Conservation (phyloP, 2,888 invertebrate species). For the Carcina quercana region DNA sequence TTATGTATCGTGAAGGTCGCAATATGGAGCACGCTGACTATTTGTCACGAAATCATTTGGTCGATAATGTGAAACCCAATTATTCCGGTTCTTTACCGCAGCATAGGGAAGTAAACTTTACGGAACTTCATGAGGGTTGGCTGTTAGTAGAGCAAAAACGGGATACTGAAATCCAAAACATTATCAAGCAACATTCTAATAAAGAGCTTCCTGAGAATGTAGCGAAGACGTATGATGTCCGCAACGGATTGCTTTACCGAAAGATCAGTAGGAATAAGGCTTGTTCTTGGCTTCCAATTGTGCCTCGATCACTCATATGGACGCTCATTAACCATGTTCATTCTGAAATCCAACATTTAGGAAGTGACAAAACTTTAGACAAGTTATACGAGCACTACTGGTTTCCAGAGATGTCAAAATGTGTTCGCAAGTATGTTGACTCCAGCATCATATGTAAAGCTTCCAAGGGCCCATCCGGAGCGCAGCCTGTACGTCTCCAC, state of each 20-base stretch:
- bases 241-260: too few relatives aligned
- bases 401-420: slow-evolving; percentile 26
- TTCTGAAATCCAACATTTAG: background rate
- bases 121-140: slow-evolving; percentile 3
- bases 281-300: too few relatives aligned
- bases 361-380: slow-evolving; percentile 4
- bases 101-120: too few relatives aligned
- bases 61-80: slow-evolving; percentile 1
- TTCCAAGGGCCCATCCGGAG: slow-evolving; percentile 24
- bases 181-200: too few relatives aligned
- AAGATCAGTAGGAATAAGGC: too few relatives aligned
- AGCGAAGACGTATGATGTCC: too few relatives aligned
- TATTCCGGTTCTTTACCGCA: too few relatives aligned
- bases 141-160: slow-evolving; percentile 4
- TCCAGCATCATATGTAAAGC: slow-evolving; percentile 29
- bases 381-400: slow-evolving; percentile 23
- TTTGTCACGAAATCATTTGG: slow-evolving; percentile 6
- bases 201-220: too few relatives aligned
- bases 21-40: slow-evolving; percentile 7
- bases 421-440: slow-evolving; percentile 28
- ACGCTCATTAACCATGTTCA: too few relatives aligned
- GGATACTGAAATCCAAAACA: too few relatives aligned
- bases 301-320: too few relatives aligned
- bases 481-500: slow-evolving; percentile 11
- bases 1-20: slow-evolving; percentile 11